Evolutionary conservation across 2,888 invertebrate genomes (phyloP), one percentile per base, ranked within the genome.

Genomic region (Xestia ashworthii): DNA sequence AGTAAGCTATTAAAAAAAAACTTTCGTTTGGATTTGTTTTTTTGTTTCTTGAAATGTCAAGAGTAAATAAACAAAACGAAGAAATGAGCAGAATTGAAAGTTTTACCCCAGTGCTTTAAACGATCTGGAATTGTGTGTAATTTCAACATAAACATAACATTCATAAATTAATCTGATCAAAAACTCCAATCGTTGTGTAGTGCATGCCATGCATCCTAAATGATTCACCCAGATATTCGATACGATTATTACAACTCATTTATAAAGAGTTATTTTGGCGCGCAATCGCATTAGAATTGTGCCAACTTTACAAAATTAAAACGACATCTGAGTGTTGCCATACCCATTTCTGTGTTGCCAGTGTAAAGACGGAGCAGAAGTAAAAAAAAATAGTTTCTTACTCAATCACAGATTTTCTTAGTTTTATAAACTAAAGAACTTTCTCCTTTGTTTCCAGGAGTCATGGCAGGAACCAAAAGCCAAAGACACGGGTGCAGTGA

Each of bases 381-480:
- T 16, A 60, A 60, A 32, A 53, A 55, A n/a, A 12, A n/a, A 12
- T 12, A 12, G 5, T 5, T 55, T 22, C 9, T 53, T n/a, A n/a
- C 2, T n/a, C 5, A 55, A 55, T 55, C 55, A n/a, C 12, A n/a
- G 12, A n/a, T 55, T 32, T 32, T 32, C 32, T 32, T 32, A 32
- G 3, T 32, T 1, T 41, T 11, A 44, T 19, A 69, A n/a, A 58
- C 55, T 65, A 53, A 78, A 38, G 14, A 32, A 25, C 12, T 5
- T 71, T 67, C 46, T 71, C 65, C n/a, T n/a, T 90, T 89, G 83
- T 89, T 82, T 72, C 0, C 93, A 96, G 98, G 97, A 97, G 81
- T 97, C 97, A 65, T 97, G 98, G 94, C 97, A 97, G 22, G 97
- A 97, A 85, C 95, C 96, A 74, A 95, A 97, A 77, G 90, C 94